Percentiles rank a stretch among this genome's conserved stretches.
phyloP scores from a whole-genome alignment of 2,113 vertebrate genomes.

The Ivindomyrus marchei region DNA sequence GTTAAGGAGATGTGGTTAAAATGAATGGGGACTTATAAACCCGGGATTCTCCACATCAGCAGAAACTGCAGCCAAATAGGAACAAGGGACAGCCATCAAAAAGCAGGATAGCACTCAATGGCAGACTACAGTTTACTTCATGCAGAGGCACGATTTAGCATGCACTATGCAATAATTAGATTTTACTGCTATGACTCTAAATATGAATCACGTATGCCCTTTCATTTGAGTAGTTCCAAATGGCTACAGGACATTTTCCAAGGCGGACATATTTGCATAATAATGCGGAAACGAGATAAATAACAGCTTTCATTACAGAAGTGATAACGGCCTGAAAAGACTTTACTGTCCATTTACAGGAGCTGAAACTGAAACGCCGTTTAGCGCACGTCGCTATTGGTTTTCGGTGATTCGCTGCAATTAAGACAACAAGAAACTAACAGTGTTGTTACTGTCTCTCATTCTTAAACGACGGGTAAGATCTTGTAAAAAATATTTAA shows the following conservation, averaged over 20 bases:
- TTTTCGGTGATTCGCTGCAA: background rate
- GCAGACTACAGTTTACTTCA: background rate
- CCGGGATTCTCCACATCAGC: background rate
- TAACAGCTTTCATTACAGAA: background rate
- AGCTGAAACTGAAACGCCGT: background rate
- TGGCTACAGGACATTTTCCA: background rate
- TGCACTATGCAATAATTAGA: background rate
- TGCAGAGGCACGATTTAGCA: background rate
- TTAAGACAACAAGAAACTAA: background rate
- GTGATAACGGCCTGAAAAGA: background rate
- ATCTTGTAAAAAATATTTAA: background rate
- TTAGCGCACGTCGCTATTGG: background rate
- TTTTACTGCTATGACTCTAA: background rate
- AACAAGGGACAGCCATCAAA: background rate
- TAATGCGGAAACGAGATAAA: background rate
- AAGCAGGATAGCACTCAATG: background rate
- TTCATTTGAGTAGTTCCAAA: background rate
- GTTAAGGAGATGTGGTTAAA: background rate
- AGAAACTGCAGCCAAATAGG: background rate
- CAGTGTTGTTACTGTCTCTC: background rate
- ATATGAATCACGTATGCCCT: background rate
- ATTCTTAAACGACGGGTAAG: background rate
- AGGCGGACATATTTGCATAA: background rate
- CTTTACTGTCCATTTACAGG: background rate
- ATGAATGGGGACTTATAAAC: background rate